Conservation (phyloP, 2,888 invertebrate genomes). For the Agonopterix arenella region DNA sequence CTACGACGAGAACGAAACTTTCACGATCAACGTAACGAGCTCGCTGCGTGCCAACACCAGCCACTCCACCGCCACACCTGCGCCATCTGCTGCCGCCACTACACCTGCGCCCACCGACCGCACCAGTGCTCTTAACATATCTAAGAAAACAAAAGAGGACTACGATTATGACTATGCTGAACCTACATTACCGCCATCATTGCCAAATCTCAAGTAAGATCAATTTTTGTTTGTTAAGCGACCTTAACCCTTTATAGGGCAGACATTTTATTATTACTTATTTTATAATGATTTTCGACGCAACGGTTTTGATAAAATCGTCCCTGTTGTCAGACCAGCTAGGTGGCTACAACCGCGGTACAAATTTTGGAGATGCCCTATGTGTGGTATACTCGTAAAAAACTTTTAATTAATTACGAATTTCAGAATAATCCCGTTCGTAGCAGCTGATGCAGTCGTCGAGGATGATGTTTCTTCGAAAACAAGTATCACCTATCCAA, state of each 20-base stretch:
- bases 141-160: constrained; percentile 76
- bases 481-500: constrained; percentile 43
- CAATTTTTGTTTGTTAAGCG: neutral
- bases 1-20: constrained; percentile 70
- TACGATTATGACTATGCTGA: constrained; percentile 83
- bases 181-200: constrained; percentile 84
- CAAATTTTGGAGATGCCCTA: too few relatives aligned
- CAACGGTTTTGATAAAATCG: too few relatives aligned
- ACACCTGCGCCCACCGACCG: constrained; percentile 42
- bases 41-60: constrained; percentile 64
- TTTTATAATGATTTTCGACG: too few relatives aligned
- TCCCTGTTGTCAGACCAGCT: too few relatives aligned
- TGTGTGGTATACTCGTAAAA: too few relatives aligned
- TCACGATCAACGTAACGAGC: constrained; percentile 77
- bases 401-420: neutral
- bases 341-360: too few relatives aligned
- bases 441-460: constrained; percentile 89
- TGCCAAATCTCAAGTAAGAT: constrained; percentile 87
- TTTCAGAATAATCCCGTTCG: constrained; percentile 90
- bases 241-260: too few relatives aligned
- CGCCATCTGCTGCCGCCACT: constrained; percentile 17
- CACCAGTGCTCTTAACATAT: constrained; percentile 62
- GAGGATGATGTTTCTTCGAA: constrained; percentile 67
- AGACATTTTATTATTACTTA: too few relatives aligned
- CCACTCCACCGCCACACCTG: constrained; percentile 26